phyloP scores from a whole-genome alignment of 2,797 vertebrate genomes.

The Gobio occitaniae region DNA sequence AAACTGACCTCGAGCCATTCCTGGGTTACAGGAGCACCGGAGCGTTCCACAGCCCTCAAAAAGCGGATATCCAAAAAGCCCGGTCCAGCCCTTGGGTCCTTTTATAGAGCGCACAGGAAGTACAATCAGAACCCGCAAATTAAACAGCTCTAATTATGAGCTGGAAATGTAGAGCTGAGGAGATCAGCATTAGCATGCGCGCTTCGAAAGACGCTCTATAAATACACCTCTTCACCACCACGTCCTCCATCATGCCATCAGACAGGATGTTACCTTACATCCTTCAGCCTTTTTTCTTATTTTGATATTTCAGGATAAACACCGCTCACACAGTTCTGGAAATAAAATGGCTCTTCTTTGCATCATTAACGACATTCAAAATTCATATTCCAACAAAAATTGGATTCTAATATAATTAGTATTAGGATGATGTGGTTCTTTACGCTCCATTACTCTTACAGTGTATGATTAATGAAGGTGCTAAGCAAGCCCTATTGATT shows the following conservation, averaged over 20 bases:
- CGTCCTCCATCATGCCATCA: conserved; percentile 36
- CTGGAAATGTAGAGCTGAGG: conserved; percentile 31
- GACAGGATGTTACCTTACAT: conserved; percentile 41
- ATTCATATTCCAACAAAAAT: conserved; percentile 13
- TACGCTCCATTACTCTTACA: not conserved
- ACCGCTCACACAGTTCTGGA: conserved; percentile 27
- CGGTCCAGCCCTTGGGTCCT: conserved; percentile 58
- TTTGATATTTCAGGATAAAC: conserved; percentile 24
- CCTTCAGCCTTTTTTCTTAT: not conserved
- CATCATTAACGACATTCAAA: not conserved
- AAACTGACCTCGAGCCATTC: conserved; percentile 73
- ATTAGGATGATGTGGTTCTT: conserved; percentile 4
- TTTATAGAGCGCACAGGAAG: conserved; percentile 72
- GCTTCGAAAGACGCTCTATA: conserved; percentile 29
- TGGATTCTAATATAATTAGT: not conserved
- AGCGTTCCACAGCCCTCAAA: conserved; percentile 65
- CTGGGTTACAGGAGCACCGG: conserved; percentile 72
- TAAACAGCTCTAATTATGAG: conserved; percentile 62
- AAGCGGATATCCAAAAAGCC: conserved; percentile 78
- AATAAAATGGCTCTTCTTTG: not conserved
- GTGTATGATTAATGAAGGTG: conserved; percentile 54
- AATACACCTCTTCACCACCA: conserved; percentile 43
- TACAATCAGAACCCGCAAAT: conserved; percentile 70
- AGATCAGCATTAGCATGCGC: conserved; percentile 34
- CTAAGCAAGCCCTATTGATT: conserved; percentile 46